phyloP scores from a whole-genome alignment of 1,140 invertebrate genomes.

The Lepidurus packardi region DNA sequence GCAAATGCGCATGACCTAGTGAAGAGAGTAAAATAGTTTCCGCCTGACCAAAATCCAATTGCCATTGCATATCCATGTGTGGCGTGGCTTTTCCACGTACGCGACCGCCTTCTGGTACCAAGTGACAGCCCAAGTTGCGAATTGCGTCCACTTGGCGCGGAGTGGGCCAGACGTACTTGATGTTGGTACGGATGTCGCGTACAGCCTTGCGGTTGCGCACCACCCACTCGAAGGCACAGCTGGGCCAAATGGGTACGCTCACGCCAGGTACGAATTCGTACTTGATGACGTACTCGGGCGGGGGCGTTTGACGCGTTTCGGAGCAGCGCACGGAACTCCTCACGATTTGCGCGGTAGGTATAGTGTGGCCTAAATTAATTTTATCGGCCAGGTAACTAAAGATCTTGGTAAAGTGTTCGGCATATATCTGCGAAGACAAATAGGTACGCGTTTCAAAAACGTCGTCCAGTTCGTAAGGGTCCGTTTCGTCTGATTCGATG shows the following conservation, averaged over 20 bases:
- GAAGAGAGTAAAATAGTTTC: conserved; percentile 64
- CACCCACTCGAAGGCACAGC: conserved; percentile 58
- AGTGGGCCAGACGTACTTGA: conserved; percentile 58
- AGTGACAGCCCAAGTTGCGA: conserved; percentile 58
- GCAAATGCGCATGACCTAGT: conserved; percentile 60
- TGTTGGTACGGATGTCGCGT: conserved; percentile 45
- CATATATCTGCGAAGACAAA: conserved; percentile 31
- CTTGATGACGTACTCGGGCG: conserved; percentile 15
- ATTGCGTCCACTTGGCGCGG: conserved; percentile 58
- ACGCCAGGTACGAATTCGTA: conserved; percentile 38
- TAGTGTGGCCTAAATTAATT: background rate
- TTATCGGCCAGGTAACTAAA: conserved; percentile 31
- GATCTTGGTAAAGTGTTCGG: conserved; percentile 27
- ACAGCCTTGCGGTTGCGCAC: conserved; percentile 50
- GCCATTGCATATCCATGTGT: conserved; percentile 62
- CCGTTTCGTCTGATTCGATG: conserved; percentile 25
- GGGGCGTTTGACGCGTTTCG: conserved; percentile 8
- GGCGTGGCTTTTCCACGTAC: conserved; percentile 53
- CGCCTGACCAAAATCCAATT: conserved; percentile 62
- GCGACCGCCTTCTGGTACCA: conserved; percentile 60
- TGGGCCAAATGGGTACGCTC: conserved; percentile 52
- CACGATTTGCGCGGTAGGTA: conserved; percentile 9
- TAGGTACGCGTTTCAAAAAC: conserved; percentile 30
- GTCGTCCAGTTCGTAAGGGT: conserved; percentile 29
- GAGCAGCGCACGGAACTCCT: conserved; percentile 23